Percentiles rank a stretch among this genome's conserved stretches.
Conservation (phyloP, 2,113 vertebrate species). For the Seriola dumerili region DNA sequence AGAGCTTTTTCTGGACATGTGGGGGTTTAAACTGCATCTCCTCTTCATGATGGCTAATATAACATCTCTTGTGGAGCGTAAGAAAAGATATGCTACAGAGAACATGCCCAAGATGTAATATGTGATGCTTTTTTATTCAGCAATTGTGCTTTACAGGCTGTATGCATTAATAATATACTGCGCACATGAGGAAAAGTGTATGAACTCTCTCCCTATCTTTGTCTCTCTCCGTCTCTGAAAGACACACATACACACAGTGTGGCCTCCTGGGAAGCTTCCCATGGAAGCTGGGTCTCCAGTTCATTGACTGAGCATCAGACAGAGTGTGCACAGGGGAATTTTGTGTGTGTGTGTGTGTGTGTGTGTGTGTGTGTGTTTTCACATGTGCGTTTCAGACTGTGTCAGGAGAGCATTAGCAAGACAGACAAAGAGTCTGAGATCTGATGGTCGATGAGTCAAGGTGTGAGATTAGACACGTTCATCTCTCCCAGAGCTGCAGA, state of each 20-base stretch:
- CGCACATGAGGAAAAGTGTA: not conserved
- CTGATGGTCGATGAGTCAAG: conserved; percentile 46
- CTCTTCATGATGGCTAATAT: conserved; percentile 9
- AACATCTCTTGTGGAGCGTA: conserved; percentile 4
- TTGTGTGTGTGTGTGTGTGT: conserved; percentile 13
- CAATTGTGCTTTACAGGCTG: conserved; percentile 1
- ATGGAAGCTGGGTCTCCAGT: conserved; percentile 46
- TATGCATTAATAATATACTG: conserved; percentile 18
- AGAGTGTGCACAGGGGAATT: conserved; percentile 35
- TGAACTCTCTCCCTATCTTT: not conserved
- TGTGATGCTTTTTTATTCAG: conserved; percentile 13
- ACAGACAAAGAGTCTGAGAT: conserved; percentile 35
- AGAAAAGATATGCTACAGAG: not conserved
- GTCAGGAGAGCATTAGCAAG: conserved; percentile 19
- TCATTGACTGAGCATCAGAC: conserved; percentile 60
- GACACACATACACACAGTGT: conserved; percentile 9
- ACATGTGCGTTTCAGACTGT: conserved; percentile 8
- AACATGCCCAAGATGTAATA: conserved; percentile 1
- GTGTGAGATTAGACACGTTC: conserved; percentile 47
- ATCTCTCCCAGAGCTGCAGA: conserved; percentile 30
- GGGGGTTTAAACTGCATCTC: conserved; percentile 30
- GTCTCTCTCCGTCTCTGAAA: conserved; percentile 13
- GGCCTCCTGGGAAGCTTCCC: conserved; percentile 45
- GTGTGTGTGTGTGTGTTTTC: conserved; percentile 22
- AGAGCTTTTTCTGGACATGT: conserved; percentile 15